Percentiles rank a stretch among this genome's conserved stretches.
Evolutionary conservation across 2,888 invertebrate genomes (phyloP).

Genomic region (Helicoverpa assulta): DNA sequence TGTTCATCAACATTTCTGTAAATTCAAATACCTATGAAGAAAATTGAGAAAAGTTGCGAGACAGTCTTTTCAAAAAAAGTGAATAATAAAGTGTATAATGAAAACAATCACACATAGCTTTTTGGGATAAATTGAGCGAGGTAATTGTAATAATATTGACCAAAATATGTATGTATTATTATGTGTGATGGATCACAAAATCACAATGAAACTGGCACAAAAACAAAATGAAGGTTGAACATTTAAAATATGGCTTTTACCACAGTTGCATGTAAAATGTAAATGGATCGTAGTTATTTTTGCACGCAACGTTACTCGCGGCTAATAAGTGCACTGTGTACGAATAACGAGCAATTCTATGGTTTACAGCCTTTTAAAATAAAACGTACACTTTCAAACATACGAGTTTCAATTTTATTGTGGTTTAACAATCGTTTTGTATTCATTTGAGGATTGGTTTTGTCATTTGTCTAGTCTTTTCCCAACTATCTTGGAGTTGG

Average conservation of each 20-base stretch:
- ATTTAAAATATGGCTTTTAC: not conserved
- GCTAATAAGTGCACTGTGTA: constrained; percentile 1
- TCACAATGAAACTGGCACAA: not conserved
- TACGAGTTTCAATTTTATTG: too few species aligned
- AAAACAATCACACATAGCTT: too few species aligned
- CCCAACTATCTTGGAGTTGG: too few species aligned
- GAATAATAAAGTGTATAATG: too few species aligned
- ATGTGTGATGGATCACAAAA: not conserved
- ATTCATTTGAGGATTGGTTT: too few species aligned
- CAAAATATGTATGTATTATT: not conserved
- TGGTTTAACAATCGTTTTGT: too few species aligned
- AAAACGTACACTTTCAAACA: not conserved
- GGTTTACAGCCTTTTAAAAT: not conserved
- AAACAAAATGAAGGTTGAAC: not conserved
- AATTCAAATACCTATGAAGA: too few species aligned
- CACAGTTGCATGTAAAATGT: constrained; percentile 7
- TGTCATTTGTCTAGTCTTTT: too few species aligned
- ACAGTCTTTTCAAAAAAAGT: too few species aligned
- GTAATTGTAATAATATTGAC: not conserved
- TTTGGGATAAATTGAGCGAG: too few species aligned
- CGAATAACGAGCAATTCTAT: not conserved
- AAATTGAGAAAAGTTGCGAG: too few species aligned
- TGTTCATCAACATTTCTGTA: too few species aligned
- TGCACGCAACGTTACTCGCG: not conserved
- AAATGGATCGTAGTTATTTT: not conserved